Evolutionary conservation across 2,113 vertebrate species (phyloP), one percentile per base, ranked within the genome.

Genomic region (Sterrhoptilus dennistouni): DNA sequence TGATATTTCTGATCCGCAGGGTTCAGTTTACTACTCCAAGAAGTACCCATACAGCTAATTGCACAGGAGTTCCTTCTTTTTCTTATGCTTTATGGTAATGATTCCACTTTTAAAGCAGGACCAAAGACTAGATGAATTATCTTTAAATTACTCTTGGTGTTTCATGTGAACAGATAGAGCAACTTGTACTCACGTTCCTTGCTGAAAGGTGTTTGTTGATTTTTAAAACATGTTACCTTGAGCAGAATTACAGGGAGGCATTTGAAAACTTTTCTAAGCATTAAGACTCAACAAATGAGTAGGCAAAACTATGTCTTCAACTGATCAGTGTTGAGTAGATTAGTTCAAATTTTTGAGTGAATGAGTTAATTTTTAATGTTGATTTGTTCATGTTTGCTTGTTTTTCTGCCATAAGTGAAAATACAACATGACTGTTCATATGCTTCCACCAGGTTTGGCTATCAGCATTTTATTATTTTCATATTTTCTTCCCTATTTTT

Each of bases 241-340:
- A 71, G 23, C 27, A 57, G 44, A 68, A 40, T 19, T 28, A 45
- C 9, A 20, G 42, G 5, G 66, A 68, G 6, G 36, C 19, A 78
- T 85, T 75, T 84, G 33, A 47, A 90, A 88, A 72, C 16, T 49
- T 72, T n/a, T 83, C 24, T 65, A 54, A 70, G 36, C 17, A 14
- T 53, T 40, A 68, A 83, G 75, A 49, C 36, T 27, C 6, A 54
- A 56, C 3, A 56, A 87, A 75, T 12, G 24, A 47, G 28, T 59
- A 57, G 44, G 20, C 8, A 75, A 81, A 75, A 27, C 0, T 3
- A 6, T 0, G 0, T 4, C n/a, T 87, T 87, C 61, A 49, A 13
- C 23, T 60, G 36, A 63, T 12, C 7, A 38, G 8, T 19, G 11
- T 11, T n/a, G 2, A 40, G 24, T 8, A 69, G 27, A 38, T 77